Base-by-base conservation (phyloP, 92 coral and sea anemone species). In the Muricea muricata region DNA sequence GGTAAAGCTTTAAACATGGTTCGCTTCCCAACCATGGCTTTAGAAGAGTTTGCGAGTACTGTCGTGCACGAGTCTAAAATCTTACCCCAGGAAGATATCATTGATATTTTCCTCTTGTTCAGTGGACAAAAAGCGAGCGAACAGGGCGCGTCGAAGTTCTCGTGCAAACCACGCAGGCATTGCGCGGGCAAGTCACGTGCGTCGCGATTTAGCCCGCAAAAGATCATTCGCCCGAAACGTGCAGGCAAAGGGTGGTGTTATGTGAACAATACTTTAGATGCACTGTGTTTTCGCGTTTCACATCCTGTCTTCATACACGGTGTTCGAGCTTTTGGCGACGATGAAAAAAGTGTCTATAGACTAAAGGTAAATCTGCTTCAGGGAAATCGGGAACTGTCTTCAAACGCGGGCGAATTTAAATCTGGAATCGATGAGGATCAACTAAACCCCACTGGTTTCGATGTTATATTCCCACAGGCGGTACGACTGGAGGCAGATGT, bases 201-300 rank as follows among this genome's bases (percentile, higher is more conserved):
- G 34, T 56, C 83, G 33, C 71, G 83, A 29, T 78, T 78, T 14
- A 78, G 47, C 50, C 83, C 83, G 55, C 83, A 56, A 57, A 78
- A 78, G 55, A 57, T 78, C 1, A 65, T 78, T 8, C 83, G 83
- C 29, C 81, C 81, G 24, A 54, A 61, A 20, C 63, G 83, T 23
- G 63, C 83, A 8, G 83, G 83, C 71, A 56, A 57, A 39, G 83
- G 83, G 24, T 78, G 83, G 83, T 56, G 83, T 34, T 78, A 78
- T 35, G 37, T 40, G 20, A 78, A 78, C 83, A 40, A 78, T 37
- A 78, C 83, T 1, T 37, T 78, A 17, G 83, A 78, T 28, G 70
- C 83, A 0, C 52, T 78, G 31, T 56, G 83, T 23, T 78, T 78
- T 56, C 42, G 71, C 0, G 83, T 78, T 56, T 78, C 83, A 0